phyloP scores from a whole-genome alignment of 2,113 vertebrate genomes.

The Numenius arquata region DNA sequence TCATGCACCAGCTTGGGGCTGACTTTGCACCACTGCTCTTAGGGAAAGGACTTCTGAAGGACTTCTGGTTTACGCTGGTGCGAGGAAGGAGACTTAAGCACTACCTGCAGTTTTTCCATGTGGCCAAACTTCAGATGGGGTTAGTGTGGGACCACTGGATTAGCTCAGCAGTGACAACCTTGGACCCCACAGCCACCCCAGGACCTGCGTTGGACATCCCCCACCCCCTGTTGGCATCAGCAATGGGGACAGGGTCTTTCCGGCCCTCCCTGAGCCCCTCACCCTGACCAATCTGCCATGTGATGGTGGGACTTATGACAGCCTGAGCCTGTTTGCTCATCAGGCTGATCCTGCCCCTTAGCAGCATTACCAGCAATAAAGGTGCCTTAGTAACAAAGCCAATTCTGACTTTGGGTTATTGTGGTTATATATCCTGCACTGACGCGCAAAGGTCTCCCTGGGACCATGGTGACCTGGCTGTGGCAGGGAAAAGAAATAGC shows the following conservation, averaged over 20 bases:
- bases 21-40: background rate
- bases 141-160: background rate
- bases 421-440: background rate
- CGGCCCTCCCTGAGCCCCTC: fast-evolving
- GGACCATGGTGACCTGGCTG: background rate
- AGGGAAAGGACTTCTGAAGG: background rate
- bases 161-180: background rate
- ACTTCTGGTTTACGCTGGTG: background rate
- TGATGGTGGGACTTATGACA: background rate
- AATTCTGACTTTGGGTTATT: background rate
- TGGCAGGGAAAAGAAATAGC: background rate
- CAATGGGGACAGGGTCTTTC: background rate
- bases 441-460: background rate
- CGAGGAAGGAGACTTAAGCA: background rate
- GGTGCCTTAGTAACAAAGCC: constrained; percentile 8
- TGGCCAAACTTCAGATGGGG: background rate
- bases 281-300: background rate
- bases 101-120: background rate
- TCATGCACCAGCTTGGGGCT: background rate
- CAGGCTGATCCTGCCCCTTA: background rate
- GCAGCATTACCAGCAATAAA: constrained; percentile 58
- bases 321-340: background rate
- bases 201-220: background rate
- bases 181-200: background rate
- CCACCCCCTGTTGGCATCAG: fast-evolving